These are phyloP conservation scores for Eupithecia exiguata DNA, from an alignment of 2,888 invertebrate species.

Conservation along the genomic window DNA sequence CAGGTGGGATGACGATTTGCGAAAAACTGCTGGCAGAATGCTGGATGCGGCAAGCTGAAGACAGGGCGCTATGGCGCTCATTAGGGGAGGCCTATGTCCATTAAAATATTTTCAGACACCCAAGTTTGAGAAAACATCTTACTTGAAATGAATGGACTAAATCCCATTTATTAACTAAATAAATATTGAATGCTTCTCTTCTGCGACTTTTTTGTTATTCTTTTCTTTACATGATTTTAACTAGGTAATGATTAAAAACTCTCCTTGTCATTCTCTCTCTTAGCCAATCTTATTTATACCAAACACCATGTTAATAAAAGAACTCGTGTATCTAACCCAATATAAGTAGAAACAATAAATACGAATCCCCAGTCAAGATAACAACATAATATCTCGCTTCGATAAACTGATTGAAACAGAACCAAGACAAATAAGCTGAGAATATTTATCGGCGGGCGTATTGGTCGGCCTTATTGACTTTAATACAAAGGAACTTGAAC, in stretches of 20 bases:
- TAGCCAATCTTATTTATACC: not conserved
- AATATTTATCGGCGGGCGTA: not conserved
- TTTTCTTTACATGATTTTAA: not conserved
- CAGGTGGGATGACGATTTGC: too few species aligned
- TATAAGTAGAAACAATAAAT: not conserved
- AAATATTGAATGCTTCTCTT: too few species aligned
- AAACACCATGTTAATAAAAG: not conserved
- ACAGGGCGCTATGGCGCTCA: too few species aligned
- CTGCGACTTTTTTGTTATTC: too few species aligned
- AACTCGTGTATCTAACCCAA: not conserved
- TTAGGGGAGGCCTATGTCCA: too few species aligned
- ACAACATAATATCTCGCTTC: slow-evolving; percentile 3
- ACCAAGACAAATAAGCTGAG: slow-evolving; percentile 2
- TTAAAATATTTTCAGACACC: too few species aligned
- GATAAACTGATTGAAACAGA: slow-evolving; percentile 9
- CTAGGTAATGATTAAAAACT: not conserved
- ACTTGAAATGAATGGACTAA: too few species aligned
- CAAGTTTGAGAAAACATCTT: too few species aligned
- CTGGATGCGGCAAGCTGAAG: too few species aligned
- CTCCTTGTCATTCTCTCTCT: not conserved
- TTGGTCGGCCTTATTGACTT: not conserved
- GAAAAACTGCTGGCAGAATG: too few species aligned
- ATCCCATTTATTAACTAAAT: too few species aligned
- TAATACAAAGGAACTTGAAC: not conserved
- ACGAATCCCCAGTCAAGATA: slow-evolving; percentile 9